A percentile compares a stretch with the other conserved stretches of the same genome.
phyloP scores from a whole-genome alignment of 2,113 vertebrate genomes.

The Crotalus horridus region DNA sequence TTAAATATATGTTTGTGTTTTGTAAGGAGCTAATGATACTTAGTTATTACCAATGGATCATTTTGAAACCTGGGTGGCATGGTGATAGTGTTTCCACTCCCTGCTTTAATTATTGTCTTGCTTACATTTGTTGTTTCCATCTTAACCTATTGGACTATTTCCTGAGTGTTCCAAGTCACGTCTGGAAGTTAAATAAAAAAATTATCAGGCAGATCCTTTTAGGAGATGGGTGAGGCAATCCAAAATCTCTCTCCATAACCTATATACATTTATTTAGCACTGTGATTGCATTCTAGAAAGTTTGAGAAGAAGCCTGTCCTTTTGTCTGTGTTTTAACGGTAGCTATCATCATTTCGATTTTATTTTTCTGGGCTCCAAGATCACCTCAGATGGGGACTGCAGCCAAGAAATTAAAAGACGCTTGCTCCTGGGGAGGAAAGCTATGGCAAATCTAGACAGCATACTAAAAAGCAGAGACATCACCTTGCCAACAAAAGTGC shows the following conservation, averaged over 20 bases:
- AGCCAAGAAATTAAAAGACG: too few relatives aligned
- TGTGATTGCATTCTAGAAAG: not conserved
- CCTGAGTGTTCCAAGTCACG: not conserved
- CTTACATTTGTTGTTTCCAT: not conserved
- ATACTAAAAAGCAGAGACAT: too few relatives aligned
- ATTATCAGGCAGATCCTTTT: not conserved
- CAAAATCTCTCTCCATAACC: not conserved
- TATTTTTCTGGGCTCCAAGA: too few relatives aligned
- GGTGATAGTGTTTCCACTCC: not conserved
- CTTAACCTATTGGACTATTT: not conserved
- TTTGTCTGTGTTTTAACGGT: not conserved
- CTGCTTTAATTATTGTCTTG: not conserved
- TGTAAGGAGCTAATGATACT: not conserved
- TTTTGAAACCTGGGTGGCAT: not conserved
- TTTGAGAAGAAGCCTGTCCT: not conserved
- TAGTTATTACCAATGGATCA: not conserved
- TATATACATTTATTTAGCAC: not conserved
- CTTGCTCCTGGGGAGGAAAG: too few relatives aligned
- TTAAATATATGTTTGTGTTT: not conserved
- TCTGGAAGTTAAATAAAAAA: not conserved
- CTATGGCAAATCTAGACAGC: too few relatives aligned
- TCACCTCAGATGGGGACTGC: too few relatives aligned
- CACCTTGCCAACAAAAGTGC: too few relatives aligned
- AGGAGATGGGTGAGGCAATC: not conserved
- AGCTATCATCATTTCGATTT: not conserved